phyloP scores from a whole-genome alignment of 2,888 invertebrate species.

The Ectemnius cavifrons region DNA sequence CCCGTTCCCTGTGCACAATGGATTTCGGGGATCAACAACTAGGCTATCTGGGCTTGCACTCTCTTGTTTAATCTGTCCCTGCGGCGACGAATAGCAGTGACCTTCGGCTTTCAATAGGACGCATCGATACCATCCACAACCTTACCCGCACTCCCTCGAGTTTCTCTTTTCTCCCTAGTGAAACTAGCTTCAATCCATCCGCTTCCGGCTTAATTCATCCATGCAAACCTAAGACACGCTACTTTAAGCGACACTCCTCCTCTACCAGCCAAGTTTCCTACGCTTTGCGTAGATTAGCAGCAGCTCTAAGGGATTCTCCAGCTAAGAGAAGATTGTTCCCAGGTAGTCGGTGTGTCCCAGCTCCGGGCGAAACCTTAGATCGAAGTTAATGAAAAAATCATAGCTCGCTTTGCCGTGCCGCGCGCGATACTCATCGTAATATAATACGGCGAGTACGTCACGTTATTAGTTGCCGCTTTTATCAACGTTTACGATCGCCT shows the following conservation, averaged over 20 bases:
- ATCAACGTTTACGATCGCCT: conserved; percentile 24
- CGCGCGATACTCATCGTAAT: conserved; percentile 33
- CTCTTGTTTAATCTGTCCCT: conserved; percentile 6
- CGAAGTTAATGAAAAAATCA: conserved; percentile 10
- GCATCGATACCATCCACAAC: conserved; percentile 3
- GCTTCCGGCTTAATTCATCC: no score
- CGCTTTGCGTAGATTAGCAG: no score
- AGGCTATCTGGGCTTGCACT: conserved; percentile 22
- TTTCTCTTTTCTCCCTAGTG: background rate
- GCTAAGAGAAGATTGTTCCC: background rate
- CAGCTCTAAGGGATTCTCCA: background rate
- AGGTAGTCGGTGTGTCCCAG: no score
- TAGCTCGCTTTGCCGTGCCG: conserved; percentile 23
- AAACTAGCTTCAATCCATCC: background rate
- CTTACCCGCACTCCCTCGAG: no score
- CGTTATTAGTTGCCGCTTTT: conserved; percentile 21
- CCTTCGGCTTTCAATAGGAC: conserved; percentile 14
- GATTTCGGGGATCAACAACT: conserved; percentile 27
- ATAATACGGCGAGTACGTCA: conserved; percentile 34
- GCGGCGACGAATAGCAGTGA: background rate
- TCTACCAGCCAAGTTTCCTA: no score
- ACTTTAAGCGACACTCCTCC: no score
- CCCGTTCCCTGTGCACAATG: background rate
- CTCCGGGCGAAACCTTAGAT: background rate
- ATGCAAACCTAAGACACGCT: no score